Percentiles rank a stretch among this genome's conserved stretches.
Conservation (phyloP, 2,888 invertebrate genomes). For the Cryptocephalus primarius region DNA sequence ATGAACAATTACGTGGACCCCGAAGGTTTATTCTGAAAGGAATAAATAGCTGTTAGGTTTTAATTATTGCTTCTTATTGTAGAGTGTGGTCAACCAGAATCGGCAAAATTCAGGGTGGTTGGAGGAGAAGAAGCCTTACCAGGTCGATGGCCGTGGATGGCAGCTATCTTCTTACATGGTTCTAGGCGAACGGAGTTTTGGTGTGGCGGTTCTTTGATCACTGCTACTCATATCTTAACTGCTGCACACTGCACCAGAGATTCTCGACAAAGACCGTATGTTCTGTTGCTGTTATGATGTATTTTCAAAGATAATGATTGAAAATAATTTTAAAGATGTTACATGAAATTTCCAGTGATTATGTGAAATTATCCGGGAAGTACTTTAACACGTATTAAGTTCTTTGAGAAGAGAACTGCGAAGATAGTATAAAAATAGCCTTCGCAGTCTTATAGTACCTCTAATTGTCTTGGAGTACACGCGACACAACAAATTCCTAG, state of each 20-base stretch:
- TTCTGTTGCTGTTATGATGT: constrained; percentile 32
- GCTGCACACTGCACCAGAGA: constrained; percentile 92
- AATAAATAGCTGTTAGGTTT: neutral
- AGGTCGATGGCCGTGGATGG: constrained; percentile 95
- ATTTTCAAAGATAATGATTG: too few relatives aligned
- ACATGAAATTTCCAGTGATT: too few relatives aligned
- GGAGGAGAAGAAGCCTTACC: constrained; percentile 78
- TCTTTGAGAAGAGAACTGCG: too few relatives aligned
- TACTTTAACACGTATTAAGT: too few relatives aligned
- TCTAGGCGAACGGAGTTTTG: constrained; percentile 78
- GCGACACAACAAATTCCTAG: neutral
- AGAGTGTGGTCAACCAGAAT: constrained; percentile 77
- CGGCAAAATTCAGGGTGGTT: constrained; percentile 78
- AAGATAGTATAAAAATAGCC: too few relatives aligned
- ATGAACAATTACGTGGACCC: constrained; percentile 40
- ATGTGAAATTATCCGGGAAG: too few relatives aligned
- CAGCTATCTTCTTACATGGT: constrained; percentile 83
- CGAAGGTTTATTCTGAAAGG: constrained; percentile 35
- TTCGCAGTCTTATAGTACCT: too few relatives aligned
- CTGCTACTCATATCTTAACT: constrained; percentile 69
- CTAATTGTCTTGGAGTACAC: too few relatives aligned
- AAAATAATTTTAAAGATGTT: too few relatives aligned
- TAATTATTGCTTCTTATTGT: constrained; percentile 6
- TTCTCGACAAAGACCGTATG: constrained; percentile 79
- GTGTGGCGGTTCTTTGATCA: constrained; percentile 86